Conservation (phyloP, 2,888 invertebrate species). For the Auanema freiburgensis region DNA sequence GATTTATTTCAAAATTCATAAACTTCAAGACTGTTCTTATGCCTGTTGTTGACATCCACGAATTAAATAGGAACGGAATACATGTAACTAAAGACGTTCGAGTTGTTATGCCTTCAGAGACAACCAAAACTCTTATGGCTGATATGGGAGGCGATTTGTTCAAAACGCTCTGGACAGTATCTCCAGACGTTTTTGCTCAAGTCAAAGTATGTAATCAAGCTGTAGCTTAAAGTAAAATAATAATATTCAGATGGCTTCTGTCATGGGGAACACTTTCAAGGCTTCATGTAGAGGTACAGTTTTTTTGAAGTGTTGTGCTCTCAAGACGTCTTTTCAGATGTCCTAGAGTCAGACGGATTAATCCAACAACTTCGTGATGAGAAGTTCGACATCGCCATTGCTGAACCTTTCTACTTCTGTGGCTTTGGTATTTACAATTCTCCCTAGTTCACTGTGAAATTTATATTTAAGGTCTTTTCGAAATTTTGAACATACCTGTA, state of each 20-base stretch:
- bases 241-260: neutral
- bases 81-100: slow-evolving; percentile 11
- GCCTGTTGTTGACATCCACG: slow-evolving; percentile 23
- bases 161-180: slow-evolving; percentile 14
- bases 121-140: slow-evolving; percentile 13
- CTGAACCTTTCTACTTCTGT: slow-evolving; percentile 19
- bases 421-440: slow-evolving; percentile 20
- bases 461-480: slow-evolving; percentile 12
- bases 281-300: neutral
- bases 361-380: neutral
- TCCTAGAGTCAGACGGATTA: too few species aligned
- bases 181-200: neutral
- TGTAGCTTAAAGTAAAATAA: neutral
- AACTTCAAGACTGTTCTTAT: slow-evolving; percentile 29
- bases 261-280: neutral
- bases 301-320: neutral
- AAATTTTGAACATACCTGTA: slow-evolving; percentile 10
- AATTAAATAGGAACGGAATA: slow-evolving; percentile 14
- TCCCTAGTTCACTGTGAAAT: neutral
- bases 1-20: too few species aligned
- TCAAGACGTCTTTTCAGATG: too few species aligned
- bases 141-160: slow-evolving; percentile 20
- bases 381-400: slow-evolving; percentile 15
- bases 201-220: neutral
- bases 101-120: neutral